A percentile compares a stretch with the other conserved stretches of the same genome.
Conservation (phyloP, 2,888 invertebrate genomes). For the Microchrysa polita region DNA sequence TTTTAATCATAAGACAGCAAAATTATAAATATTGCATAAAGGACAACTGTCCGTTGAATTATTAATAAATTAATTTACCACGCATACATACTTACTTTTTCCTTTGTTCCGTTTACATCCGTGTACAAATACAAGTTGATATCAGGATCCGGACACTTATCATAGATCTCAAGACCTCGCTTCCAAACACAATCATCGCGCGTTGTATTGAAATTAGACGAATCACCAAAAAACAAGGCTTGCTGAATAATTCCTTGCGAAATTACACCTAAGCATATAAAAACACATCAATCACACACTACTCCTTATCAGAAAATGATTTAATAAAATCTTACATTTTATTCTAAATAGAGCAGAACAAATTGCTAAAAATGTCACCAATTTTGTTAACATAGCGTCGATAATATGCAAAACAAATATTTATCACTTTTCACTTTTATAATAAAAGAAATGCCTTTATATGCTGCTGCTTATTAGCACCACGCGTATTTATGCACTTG, state of each 20-base stretch:
- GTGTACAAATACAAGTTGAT: conserved; percentile 74
- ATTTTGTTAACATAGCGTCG: conserved; percentile 26
- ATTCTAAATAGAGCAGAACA: conserved; percentile 37
- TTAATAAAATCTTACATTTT: conserved; percentile 43
- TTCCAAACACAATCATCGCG: conserved; percentile 77
- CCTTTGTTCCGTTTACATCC: conserved; percentile 66
- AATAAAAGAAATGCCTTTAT: no score
- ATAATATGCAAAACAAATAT: neutral
- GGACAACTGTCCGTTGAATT: no score
- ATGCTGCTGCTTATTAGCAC: no score
- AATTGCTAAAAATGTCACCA: conserved; percentile 26
- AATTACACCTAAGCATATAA: conserved; percentile 34
- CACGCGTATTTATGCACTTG: no score
- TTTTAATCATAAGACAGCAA: no score
- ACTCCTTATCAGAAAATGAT: no score
- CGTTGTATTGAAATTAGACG: conserved; percentile 69
- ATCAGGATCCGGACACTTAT: conserved; percentile 78
- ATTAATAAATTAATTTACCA: no score
- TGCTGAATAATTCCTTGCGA: conserved; percentile 58
- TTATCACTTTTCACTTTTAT: conserved; percentile 38
- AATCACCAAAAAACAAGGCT: conserved; percentile 71
- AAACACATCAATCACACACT: neutral
- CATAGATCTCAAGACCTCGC: conserved; percentile 68
- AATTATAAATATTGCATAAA: no score
- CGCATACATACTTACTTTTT: conserved; percentile 63